A percentile compares a stretch with the other conserved stretches of the same genome.
These are phyloP conservation scores for Latrodectus hesperus DNA, from an alignment of 2,888 invertebrate species.

Conservation along the genomic window DNA sequence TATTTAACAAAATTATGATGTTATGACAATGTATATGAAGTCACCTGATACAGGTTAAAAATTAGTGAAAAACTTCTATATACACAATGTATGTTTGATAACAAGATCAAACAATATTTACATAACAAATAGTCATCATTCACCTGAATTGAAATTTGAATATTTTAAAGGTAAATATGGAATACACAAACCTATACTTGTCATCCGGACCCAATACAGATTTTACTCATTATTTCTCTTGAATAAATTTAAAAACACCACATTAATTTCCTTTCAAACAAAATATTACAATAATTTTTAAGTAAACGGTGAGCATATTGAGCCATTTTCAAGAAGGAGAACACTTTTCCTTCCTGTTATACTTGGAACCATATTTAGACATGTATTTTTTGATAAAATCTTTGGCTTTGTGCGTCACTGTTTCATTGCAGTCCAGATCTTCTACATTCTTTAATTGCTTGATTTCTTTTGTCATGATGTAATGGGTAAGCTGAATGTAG, in stretches of 20 bases:
- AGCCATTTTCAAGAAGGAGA: slow-evolving; percentile 31
- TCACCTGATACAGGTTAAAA: slow-evolving; percentile 60
- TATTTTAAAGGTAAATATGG: too few relatives aligned
- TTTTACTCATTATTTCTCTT: neutral
- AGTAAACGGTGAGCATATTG: neutral
- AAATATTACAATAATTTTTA: neutral
- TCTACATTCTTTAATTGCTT: slow-evolving; percentile 91
- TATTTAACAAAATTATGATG: neutral
- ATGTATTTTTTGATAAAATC: slow-evolving; percentile 97
- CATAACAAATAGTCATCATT: neutral
- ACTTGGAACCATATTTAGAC: slow-evolving; percentile 89
- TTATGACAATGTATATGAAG: slow-evolving; percentile 4
- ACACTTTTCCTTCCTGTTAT: slow-evolving; percentile 62
- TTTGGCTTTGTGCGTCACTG: slow-evolving; percentile 94
- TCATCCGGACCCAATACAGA: too few relatives aligned
- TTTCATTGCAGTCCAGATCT: slow-evolving; percentile 89
- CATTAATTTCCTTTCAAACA: neutral
- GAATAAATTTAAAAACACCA: neutral
- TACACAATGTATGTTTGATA: slow-evolving; percentile 28
- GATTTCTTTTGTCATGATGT: slow-evolving; percentile 94
- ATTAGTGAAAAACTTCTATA: slow-evolving; percentile 18
- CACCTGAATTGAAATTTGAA: too few relatives aligned
- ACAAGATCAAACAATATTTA: neutral
- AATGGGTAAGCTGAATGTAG: slow-evolving; percentile 86
- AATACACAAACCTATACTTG: too few relatives aligned